These are phyloP conservation scores for Plagiodera versicolora DNA, from an alignment of 2,888 invertebrate genomes.

Conservation along the genomic window DNA sequence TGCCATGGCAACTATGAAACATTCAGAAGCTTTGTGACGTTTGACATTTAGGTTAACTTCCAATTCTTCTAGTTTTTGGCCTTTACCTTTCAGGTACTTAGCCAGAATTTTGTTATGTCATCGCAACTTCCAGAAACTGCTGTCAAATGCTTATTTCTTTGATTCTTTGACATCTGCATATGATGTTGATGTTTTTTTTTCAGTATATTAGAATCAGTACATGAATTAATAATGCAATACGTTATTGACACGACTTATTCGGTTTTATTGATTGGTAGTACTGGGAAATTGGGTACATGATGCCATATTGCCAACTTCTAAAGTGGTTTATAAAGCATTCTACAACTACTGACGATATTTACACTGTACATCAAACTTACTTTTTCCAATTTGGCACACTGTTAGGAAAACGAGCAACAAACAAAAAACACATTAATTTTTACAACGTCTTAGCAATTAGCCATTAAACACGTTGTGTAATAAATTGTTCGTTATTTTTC, in stretches of 20 bases:
- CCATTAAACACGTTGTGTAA: constrained; percentile 27
- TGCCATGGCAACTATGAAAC: too few species aligned
- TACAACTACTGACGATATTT: constrained; percentile 6
- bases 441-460: constrained; percentile 22
- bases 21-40: too few species aligned
- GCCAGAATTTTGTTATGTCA: too few species aligned
- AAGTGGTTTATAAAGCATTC: constrained; percentile 1
- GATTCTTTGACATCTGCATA: neutral
- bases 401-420: constrained; percentile 46
- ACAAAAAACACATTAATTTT: constrained; percentile 33
- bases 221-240: too few species aligned
- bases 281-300: neutral
- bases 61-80: too few species aligned
- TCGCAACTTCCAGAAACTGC: too few species aligned
- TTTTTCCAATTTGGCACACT: constrained; percentile 54
- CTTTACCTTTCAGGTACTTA: too few species aligned
- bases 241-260: too few species aligned
- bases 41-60: too few species aligned
- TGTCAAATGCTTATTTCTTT: too few species aligned
- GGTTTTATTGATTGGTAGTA: too few species aligned
- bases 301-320: constrained; percentile 15
- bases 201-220: too few species aligned
- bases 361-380: constrained; percentile 47
- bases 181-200: neutral
- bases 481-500: neutral